Evolutionary conservation across 2,797 vertebrate genomes (phyloP).

Genomic region (Paratrypauchen microcephalus): DNA sequence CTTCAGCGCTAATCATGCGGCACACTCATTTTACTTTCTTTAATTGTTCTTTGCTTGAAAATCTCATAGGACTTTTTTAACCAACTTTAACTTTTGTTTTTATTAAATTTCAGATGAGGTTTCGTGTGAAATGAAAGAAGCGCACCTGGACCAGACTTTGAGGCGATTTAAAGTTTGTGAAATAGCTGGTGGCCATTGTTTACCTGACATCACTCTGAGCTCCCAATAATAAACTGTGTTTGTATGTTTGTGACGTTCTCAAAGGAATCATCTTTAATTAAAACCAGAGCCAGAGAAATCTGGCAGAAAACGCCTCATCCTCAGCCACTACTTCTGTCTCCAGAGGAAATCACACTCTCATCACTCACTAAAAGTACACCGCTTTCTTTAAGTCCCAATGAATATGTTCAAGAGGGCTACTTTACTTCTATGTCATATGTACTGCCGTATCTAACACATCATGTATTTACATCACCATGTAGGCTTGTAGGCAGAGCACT

Average conservation of each 20-base stretch:
- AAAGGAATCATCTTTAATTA: constrained; percentile 6
- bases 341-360: not conserved
- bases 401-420: not conserved
- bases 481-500: too few species aligned
- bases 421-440: too few species aligned
- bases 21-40: not conserved
- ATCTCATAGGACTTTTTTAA: not conserved
- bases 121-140: not conserved
- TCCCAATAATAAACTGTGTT: not conserved
- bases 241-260: not conserved
- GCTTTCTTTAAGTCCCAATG: not conserved
- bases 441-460: too few species aligned
- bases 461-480: too few species aligned
- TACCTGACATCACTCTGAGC: not conserved
- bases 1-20: not conserved
- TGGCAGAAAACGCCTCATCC: not conserved
- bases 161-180: constrained; percentile 1
- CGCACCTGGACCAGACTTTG: not conserved
- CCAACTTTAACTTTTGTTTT: not conserved
- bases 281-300: constrained; percentile 2
- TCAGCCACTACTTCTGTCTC: not conserved
- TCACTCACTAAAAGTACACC: not conserved
- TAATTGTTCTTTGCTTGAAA: not conserved
- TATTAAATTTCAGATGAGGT: not conserved
- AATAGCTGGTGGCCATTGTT: not conserved